These are phyloP conservation scores for Sitta europaea DNA, from an alignment of 2,113 vertebrate genomes.

Conservation along the genomic window DNA sequence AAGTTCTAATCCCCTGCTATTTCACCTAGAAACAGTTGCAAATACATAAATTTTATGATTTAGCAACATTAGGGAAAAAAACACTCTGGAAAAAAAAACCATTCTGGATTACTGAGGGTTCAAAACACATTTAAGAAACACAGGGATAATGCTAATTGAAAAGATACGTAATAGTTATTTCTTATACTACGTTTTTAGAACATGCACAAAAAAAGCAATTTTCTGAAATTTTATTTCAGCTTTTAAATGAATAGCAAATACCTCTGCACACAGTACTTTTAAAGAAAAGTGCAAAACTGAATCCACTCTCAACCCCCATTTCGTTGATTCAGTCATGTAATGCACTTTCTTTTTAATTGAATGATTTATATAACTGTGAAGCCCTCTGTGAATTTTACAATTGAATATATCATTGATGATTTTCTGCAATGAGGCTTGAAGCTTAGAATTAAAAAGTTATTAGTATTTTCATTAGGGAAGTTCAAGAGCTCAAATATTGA, in stretches of 20 bases:
- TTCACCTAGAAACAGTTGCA: neutral
- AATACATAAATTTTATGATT: neutral
- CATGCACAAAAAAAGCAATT: neutral
- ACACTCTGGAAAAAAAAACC: accelerated
- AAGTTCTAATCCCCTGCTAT: neutral
- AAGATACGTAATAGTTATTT: neutral
- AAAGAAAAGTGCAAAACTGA: neutral
- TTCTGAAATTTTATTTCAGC: neutral
- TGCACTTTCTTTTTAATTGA: slow-evolving; percentile 8
- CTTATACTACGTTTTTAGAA: neutral
- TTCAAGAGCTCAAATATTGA: slow-evolving; percentile 13
- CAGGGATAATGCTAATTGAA: neutral
- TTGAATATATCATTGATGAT: slow-evolving; percentile 1
- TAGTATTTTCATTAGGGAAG: slow-evolving; percentile 22
- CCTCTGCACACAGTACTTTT: neutral
- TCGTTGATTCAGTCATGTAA: neutral
- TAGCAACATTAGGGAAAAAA: neutral
- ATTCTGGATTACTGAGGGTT: neutral
- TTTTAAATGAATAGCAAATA: neutral
- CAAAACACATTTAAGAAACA: neutral
- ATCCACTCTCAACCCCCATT: neutral
- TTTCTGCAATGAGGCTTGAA: slow-evolving; percentile 42
- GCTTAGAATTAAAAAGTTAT: slow-evolving; percentile 39
- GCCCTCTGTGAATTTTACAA: slow-evolving; percentile 11
- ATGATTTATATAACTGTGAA: slow-evolving; percentile 33